phyloP scores from a whole-genome alignment of 2,888 invertebrate genomes.

The Pilophorus perplexus region DNA sequence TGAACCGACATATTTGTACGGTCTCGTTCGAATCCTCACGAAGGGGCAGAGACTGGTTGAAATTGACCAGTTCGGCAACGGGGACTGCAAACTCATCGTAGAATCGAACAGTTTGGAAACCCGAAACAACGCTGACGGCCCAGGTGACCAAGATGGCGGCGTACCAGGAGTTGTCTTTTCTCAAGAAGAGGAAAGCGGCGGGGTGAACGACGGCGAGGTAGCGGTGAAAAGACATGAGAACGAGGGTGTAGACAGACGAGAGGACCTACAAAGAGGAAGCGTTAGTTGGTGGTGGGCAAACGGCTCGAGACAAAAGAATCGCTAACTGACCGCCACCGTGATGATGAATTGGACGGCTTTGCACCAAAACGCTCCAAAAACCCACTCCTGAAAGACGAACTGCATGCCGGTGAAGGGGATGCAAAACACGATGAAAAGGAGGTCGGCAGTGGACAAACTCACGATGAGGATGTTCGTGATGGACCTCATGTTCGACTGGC shows the following conservation, averaged over 20 bases:
- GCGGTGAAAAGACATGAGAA: slow-evolving; percentile 87
- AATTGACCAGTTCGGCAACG: too few relatives aligned
- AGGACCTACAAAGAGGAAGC: too few relatives aligned
- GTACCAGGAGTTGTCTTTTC: slow-evolving; percentile 80
- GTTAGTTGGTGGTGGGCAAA: too few relatives aligned
- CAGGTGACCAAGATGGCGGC: slow-evolving; percentile 75
- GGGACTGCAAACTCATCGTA: too few relatives aligned
- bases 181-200: slow-evolving; percentile 75
- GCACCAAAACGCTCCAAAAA: slow-evolving; percentile 87
- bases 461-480: slow-evolving; percentile 90
- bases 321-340: slow-evolving; percentile 67
- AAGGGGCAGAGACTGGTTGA: too few relatives aligned
- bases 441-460: slow-evolving; percentile 83
- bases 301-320: too few relatives aligned
- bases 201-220: slow-evolving; percentile 93
- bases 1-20: too few relatives aligned
- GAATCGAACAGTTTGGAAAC: too few relatives aligned
- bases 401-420: slow-evolving; percentile 86
- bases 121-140: slow-evolving; percentile 71
- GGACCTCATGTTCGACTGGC: slow-evolving; percentile 87
- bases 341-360: slow-evolving; percentile 87
- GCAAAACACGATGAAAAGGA: slow-evolving; percentile 87
- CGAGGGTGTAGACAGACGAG: slow-evolving; percentile 88
- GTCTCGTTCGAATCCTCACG: too few relatives aligned
- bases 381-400: slow-evolving; percentile 86